A percentile compares a stretch with the other conserved stretches of the same genome.
Evolutionary conservation across 2,888 invertebrate genomes (phyloP).

Genomic region (Pecten maximus): DNA sequence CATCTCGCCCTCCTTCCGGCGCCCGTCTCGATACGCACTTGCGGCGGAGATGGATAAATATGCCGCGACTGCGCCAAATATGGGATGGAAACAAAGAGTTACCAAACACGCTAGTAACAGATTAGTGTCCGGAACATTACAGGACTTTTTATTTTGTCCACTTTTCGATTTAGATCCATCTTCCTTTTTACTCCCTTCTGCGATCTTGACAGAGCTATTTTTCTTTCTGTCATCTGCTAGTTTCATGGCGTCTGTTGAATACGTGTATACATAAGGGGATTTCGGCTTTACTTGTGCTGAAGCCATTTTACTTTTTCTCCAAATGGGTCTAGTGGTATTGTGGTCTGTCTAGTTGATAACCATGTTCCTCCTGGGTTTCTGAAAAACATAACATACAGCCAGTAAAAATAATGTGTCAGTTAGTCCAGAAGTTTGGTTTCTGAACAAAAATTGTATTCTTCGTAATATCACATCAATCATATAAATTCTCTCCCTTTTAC

Average conservation of each 20-base stretch:
- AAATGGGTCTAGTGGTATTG: neutral
- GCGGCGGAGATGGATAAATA: constrained; percentile 67
- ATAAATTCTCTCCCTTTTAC: no score
- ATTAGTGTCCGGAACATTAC: constrained; percentile 64
- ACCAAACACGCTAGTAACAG: constrained; percentile 66
- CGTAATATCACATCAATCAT: no score
- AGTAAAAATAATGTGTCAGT: no score
- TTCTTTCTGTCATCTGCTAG: neutral
- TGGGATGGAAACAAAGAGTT: constrained; percentile 67
- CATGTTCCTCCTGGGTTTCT: neutral
- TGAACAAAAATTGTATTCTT: no score
- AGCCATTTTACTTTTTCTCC: neutral
- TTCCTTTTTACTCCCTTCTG: constrained; percentile 22
- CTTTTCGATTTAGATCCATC: neutral
- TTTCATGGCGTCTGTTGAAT: neutral
- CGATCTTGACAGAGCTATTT: neutral
- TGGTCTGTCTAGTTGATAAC: neutral
- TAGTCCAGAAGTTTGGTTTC: no score
- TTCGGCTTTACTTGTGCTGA: neutral
- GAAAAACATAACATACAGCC: neutral
- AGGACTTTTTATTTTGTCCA: neutral
- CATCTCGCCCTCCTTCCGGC: constrained; percentile 58
- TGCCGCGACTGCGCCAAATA: constrained; percentile 65
- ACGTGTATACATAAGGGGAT: neutral
- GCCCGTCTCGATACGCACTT: constrained; percentile 62